These are phyloP conservation scores for Coptotermes formosanus DNA, from an alignment of 1,140 invertebrate species.

Conservation along the genomic window DNA sequence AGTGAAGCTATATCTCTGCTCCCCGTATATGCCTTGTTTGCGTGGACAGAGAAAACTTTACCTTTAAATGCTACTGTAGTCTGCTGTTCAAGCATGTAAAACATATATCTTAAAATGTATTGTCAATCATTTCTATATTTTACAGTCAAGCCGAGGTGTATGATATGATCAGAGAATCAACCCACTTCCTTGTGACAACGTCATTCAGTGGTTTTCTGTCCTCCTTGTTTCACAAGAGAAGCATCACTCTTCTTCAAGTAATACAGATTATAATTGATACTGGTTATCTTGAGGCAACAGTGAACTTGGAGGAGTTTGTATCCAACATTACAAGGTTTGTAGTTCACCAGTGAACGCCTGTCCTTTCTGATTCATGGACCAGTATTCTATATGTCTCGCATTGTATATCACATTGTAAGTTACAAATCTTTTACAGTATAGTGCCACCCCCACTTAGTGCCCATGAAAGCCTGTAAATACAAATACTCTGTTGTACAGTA, in stretches of 20 bases:
- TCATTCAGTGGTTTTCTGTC: slow-evolving; percentile 93
- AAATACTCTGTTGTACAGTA: no score
- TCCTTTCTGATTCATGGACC: no score
- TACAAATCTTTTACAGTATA: no score
- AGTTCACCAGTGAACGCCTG: no score
- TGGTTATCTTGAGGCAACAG: slow-evolving; percentile 90
- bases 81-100: not conserved
- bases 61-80: not conserved
- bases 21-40: no score
- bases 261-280: slow-evolving; percentile 98
- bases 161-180: slow-evolving; percentile 94
- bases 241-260: slow-evolving; percentile 84
- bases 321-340: slow-evolving; percentile 88
- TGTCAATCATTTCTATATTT: slow-evolving; percentile 33
- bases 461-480: no score
- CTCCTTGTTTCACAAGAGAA: slow-evolving; percentile 83
- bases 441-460: no score
- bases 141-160: slow-evolving; percentile 85
- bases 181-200: slow-evolving; percentile 87
- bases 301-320: slow-evolving; percentile 95
- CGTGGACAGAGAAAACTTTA: no score
- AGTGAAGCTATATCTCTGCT: no score
- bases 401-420: no score
- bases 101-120: no score
- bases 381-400: no score